A percentile compares a stretch with the other conserved stretches of the same genome.
These are phyloP conservation scores for Pheosia tremula DNA, from an alignment of 2,888 invertebrate genomes.

Conservation along the genomic window DNA sequence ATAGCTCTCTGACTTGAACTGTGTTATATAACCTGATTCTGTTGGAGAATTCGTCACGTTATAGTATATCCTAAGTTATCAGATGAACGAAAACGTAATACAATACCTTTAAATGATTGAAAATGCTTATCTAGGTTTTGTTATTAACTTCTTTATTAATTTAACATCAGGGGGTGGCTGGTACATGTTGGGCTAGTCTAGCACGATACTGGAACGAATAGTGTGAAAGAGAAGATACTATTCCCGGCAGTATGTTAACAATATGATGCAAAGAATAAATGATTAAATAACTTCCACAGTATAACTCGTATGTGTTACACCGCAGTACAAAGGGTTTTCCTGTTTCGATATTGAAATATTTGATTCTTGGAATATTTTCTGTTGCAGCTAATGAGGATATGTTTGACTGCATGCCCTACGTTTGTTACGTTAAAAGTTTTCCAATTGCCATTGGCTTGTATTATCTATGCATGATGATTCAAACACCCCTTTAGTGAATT, in stretches of 20 bases:
- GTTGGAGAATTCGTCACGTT: constrained; percentile 59
- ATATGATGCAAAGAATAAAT: background rate
- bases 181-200: too few relatives aligned
- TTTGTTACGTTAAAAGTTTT: background rate
- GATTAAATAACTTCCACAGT: background rate
- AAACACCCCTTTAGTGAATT: too few relatives aligned
- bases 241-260: too few relatives aligned
- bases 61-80: constrained; percentile 49
- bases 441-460: too few relatives aligned
- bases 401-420: background rate
- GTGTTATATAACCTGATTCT: constrained; percentile 53
- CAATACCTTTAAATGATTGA: too few relatives aligned
- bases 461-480: too few relatives aligned
- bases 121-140: too few relatives aligned
- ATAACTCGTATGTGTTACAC: background rate
- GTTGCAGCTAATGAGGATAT: constrained; percentile 1
- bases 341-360: background rate
- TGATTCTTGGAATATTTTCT: background rate
- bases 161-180: too few relatives aligned
- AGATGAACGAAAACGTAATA: constrained; percentile 42
- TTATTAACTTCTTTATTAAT: too few relatives aligned
- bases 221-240: too few relatives aligned
- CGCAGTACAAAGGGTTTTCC: constrained; percentile 1
- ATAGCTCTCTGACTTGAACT: constrained; percentile 8
- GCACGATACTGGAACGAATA: too few relatives aligned